A percentile compares a stretch with the other conserved stretches of the same genome.
These are phyloP conservation scores for Rotaria socialis DNA, from an alignment of 2,888 invertebrate genomes.

Conservation along the genomic window DNA sequence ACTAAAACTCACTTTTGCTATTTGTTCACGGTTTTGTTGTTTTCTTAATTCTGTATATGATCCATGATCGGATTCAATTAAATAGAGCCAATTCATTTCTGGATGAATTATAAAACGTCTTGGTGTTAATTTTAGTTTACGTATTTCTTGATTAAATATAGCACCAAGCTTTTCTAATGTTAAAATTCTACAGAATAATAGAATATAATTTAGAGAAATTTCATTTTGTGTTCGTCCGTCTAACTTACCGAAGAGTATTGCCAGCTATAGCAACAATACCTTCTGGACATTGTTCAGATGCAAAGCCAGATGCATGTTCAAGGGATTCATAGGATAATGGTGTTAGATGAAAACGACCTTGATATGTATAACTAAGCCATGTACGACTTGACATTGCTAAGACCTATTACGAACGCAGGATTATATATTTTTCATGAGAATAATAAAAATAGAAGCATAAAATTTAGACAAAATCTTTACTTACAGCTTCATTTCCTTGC, in stretches of 20 bases:
- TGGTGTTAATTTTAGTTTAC: constrained; percentile 86
- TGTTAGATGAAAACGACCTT: constrained; percentile 81
- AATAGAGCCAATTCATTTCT: constrained; percentile 75
- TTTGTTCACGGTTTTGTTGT: constrained; percentile 81
- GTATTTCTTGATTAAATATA: constrained; percentile 80
- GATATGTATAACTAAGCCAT: constrained; percentile 96
- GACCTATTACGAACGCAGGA: constrained; percentile 56
- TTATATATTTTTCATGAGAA: too few relatives aligned
- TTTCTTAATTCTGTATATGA: constrained; percentile 95
- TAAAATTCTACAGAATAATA: constrained; percentile 68
- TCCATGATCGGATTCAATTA: constrained; percentile 95
- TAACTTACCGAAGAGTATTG: constrained; percentile 73
- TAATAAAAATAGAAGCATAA: background rate
- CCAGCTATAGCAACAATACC: constrained; percentile 98
- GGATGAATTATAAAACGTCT: constrained; percentile 86
- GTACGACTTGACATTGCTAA: constrained; percentile 93
- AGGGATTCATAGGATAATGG: constrained; percentile 90
- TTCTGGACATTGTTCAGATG: constrained; percentile 91
- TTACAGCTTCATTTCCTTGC: constrained; percentile 84
- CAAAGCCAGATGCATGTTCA: constrained; percentile 93
- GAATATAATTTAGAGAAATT: constrained; percentile 48
- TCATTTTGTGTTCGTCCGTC: background rate
- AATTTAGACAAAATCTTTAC: background rate
- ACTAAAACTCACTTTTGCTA: constrained; percentile 71
- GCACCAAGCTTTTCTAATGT: constrained; percentile 95